A percentile compares a stretch with the other conserved stretches of the same genome.
Evolutionary conservation across 2,797 vertebrate species (phyloP).

Genomic region (Sternotherus odoratus): DNA sequence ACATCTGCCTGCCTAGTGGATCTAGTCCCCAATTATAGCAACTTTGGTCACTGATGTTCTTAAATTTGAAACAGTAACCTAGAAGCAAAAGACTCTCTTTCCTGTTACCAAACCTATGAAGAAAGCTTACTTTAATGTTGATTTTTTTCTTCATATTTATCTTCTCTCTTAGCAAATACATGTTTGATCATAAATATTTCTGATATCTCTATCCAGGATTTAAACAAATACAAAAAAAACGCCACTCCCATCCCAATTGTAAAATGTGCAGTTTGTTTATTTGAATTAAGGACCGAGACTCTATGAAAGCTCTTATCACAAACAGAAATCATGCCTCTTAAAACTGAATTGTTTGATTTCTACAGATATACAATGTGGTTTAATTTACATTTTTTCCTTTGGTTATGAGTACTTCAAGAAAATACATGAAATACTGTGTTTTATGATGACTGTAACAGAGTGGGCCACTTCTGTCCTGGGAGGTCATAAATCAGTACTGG

Average conservation of each 20-base stretch:
- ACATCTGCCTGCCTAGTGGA: background rate
- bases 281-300: background rate
- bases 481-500: background rate
- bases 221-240: background rate
- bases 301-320: background rate
- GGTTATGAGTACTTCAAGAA: background rate
- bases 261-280: background rate
- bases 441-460: slow-evolving; percentile 1
- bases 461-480: background rate
- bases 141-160: background rate
- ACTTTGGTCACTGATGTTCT: background rate
- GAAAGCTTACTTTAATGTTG: background rate
- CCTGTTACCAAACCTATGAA: background rate
- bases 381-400: background rate
- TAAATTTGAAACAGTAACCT: background rate
- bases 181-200: background rate
- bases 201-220: background rate
- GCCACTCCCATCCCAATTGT: background rate
- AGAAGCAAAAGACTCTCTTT: background rate
- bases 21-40: background rate
- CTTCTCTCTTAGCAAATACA: background rate
- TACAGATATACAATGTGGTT: background rate
- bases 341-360: background rate
- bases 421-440: background rate
- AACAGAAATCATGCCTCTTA: background rate